phyloP scores from a whole-genome alignment of 2,113 vertebrate genomes.

The Microcebus jonahi region DNA sequence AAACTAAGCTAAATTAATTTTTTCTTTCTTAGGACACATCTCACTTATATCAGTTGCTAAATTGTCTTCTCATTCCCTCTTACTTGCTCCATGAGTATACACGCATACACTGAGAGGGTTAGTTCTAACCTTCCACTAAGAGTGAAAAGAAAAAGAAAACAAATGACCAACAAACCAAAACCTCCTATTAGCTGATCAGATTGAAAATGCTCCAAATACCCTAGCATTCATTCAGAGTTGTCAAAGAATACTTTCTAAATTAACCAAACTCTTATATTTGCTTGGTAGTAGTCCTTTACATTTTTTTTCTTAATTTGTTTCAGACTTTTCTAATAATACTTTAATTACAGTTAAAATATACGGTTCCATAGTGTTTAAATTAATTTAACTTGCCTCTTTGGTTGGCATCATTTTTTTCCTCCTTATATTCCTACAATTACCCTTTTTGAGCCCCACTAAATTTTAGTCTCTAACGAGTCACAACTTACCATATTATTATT shows the following conservation, averaged over 20 bases:
- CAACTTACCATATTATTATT: not conserved
- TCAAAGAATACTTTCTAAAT: not conserved
- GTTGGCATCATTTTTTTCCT: not conserved
- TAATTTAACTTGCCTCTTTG: not conserved
- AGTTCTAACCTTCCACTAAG: not conserved
- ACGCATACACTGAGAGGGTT: not conserved
- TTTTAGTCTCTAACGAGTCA: not conserved
- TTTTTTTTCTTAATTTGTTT: not conserved
- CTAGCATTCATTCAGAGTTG: not conserved
- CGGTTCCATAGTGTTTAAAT: not conserved
- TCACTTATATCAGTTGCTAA: not conserved
- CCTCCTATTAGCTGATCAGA: not conserved
- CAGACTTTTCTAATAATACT: not conserved
- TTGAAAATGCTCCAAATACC: not conserved
- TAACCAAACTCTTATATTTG: not conserved
- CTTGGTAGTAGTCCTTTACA: not conserved
- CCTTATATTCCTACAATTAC: not conserved
- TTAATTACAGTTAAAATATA: not conserved
- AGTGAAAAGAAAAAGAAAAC: not conserved
- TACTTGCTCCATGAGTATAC: not conserved
- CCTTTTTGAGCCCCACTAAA: not conserved
- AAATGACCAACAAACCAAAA: not conserved
- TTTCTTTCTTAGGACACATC: constrained; percentile 18
- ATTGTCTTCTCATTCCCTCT: not conserved
- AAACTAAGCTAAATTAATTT: not conserved